Evolutionary conservation across 1,140 invertebrate genomes (phyloP), one percentile per base, ranked within the genome.

Genomic region (Pseudomyrmex flavicornis): DNA sequence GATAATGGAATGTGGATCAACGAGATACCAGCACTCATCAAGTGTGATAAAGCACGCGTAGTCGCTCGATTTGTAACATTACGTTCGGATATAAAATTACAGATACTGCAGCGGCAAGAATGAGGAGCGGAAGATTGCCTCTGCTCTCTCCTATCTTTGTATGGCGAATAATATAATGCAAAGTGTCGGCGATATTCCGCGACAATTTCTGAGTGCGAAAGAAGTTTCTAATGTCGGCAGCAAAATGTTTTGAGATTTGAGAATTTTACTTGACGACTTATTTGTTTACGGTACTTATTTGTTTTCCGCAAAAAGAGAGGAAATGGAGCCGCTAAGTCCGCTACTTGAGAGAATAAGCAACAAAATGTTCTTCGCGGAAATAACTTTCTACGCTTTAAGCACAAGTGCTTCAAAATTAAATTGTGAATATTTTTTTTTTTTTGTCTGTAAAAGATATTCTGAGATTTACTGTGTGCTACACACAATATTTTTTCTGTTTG

Each of bases 181-280:
- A 66, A 79, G 35, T 58, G 35, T 15, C 54, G n/a, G 12, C 10
- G 20, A 59, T 50, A 80, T 58, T 46, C 1, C 15, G 15, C 20
- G 22, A 50, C 15, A 20, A 50, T 72, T 65, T 80, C 46, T n/a
- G 8, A 59, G 10, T 13, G 65, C 50, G 12, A n/a, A 35, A 48
- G 48, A 2, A 9, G 15, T 17, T n/a, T 2, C 7, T 48, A 35
- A 56, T 69, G 22, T 17, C n/a, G n/a, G 52, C 10, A 7, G 1
- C n/a, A 26, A 12, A 65, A 1, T 44, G 5, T 44, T 54, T 15
- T 13, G 2, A 0, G 48, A 69, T 85, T 80, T 83, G 12, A 46
- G 56, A 50, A 68, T 83, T 87, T 82, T 3, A 26, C 74, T 75
- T 35, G 59, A 56, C 35, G 70, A 15, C 20, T 77, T 76, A 76